Evolutionary conservation across 2,113 vertebrate genomes (phyloP), one percentile per base, ranked within the genome.

Genomic region (Semnornis frantzii): DNA sequence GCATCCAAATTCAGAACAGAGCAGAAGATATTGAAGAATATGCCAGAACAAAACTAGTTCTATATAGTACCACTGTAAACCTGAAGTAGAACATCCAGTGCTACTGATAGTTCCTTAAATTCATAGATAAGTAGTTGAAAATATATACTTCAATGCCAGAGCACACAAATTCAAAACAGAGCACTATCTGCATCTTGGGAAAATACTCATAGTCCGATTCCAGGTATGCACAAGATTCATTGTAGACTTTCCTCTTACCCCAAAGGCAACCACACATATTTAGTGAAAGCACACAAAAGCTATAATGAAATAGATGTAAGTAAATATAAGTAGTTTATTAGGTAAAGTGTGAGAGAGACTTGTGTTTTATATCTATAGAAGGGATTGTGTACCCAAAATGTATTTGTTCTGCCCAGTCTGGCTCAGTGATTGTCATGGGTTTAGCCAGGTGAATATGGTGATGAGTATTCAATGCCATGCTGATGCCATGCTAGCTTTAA

Each of bases 201-300:
- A 83, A 81, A 71, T 83, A 64, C 15, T 27, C 31, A 90, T 33
- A 11, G 87, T 78, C 37, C 1, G 0, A 83, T 60, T 62, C 23
- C 28, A 71, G 34, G 54, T 48, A 81, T 0, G 1, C 1, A 4
- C 30, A 76, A 72, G 11, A 50, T 8, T 0, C 0, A 64, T 83
- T 54, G 80, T 10, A 81, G 6, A 20, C 30, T 77, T 66, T 82
- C 21, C 59, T 64, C 20, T 78, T 44, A 57, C 19, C 34, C 19
- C 34, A 64, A 85, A 83, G 12, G 4, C 37, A 85, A 8, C 5
- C 69, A 60, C 25, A 78, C 71, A 44, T 60, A 81, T 69, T 77
- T 44, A 72, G 86, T 42, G 58, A 25, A 64, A 68, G 37, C 10
- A 54, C 4, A 19, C 0, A 3, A 3, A 31, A 31, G 4, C 5